Evolutionary conservation across 2,888 invertebrate genomes (phyloP), one percentile per base, ranked within the genome.

Genomic region (Dinocampus coccinellae): DNA sequence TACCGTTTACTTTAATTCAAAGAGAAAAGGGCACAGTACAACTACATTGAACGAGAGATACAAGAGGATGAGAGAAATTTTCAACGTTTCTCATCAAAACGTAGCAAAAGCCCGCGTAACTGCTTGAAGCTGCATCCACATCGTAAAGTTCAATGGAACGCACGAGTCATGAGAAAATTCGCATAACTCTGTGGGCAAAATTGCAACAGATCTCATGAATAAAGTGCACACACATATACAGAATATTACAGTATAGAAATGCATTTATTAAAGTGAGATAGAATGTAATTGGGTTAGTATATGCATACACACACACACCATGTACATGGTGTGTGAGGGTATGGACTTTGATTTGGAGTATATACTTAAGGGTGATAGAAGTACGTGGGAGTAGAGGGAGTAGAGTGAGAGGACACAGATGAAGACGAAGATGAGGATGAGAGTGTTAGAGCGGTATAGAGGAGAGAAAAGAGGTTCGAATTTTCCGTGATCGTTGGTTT

Each of bases 111-210:
- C n/a, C n/a, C n/a, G n/a, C n/a, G n/a, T n/a, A n/a, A 36, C 29
- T 66, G 57, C 57, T 61, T 70, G 65, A 53, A 65, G 53, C 70
- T 66, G 70, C 67, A 66, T 67, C 67, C 33, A 71, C 71, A 62
- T 70, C 70, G 64, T 71, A 71, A 71, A 71, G 67, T 71, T 71
- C 66, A 71, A 71, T 67, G 71, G 62, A 67, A 71, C 66, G 71
- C 67, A 66, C 52, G 60, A 65, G 33, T 36, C 57, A 29, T 33
- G 29, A 63, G 68, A 64, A 62, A 55, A 62, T 16, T 22, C n/a
- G 20, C 52, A 53, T 53, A 53, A 22, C 52, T 53, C 20, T 53
- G 52, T n/a, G 52, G 10, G 3, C 10, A 10, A 53, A 24, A 39
- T n/a, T 39, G 39, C 39, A 13, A 39, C 39, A 39, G n/a, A 39